Conservation (phyloP, 2,797 vertebrate species). For the Clarias laeviceps region DNA sequence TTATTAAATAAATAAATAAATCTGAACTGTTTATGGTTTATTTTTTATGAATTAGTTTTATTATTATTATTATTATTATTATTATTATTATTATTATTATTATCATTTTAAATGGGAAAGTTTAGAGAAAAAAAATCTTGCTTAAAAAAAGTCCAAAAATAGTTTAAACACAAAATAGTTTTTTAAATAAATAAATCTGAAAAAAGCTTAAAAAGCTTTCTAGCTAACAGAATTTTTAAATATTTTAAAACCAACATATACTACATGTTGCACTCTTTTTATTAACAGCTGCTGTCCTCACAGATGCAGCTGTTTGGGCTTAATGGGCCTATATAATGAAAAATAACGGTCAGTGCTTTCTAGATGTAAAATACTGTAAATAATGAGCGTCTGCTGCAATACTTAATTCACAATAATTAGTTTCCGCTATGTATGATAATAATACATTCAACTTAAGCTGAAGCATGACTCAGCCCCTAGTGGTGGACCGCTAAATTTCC, state of each 20-base stretch:
- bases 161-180: not conserved
- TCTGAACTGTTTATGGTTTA: no score
- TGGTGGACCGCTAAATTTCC: conserved; percentile 45
- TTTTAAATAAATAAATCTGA: not conserved
- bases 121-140: not conserved
- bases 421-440: not conserved
- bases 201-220: no score
- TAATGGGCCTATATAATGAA: not conserved
- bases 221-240: not conserved
- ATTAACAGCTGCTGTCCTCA: not conserved
- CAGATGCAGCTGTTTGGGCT: not conserved
- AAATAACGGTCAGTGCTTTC: not conserved
- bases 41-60: no score
- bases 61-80: no score
- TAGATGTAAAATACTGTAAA: not conserved
- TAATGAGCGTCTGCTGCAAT: not conserved
- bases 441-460: not conserved
- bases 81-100: no score
- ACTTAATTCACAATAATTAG: not conserved
- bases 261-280: not conserved
- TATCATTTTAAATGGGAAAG: not conserved
- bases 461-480: conserved; percentile 7
- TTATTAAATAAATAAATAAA: no score
- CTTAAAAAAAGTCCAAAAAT: not conserved
- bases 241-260: not conserved